Conservation (phyloP, 2,888 invertebrate species). For the Pycnomerus fuliginosus region DNA sequence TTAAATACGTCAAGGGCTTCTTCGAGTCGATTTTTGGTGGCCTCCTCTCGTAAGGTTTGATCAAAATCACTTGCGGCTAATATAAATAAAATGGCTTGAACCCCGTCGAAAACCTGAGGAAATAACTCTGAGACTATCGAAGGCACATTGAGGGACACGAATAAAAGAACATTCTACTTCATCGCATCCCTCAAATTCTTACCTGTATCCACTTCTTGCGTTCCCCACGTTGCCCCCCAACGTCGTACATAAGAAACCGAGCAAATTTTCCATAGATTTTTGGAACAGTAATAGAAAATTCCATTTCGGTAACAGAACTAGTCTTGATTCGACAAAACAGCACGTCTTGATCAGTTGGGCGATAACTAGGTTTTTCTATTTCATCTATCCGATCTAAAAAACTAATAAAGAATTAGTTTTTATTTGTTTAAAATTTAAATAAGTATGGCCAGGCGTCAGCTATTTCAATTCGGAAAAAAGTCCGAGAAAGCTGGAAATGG, state of each 20-base stretch:
- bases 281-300: conserved; percentile 70
- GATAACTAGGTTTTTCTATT: conserved; percentile 64
- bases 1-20: conserved; percentile 73
- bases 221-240: conserved; percentile 80
- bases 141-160: no score
- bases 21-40: conserved; percentile 65
- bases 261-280: conserved; percentile 69
- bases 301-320: conserved; percentile 72
- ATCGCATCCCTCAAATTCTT: not conserved
- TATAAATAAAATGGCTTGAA: conserved; percentile 77
- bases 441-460: no score
- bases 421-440: no score
- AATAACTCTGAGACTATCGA: no score
- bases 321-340: conserved; percentile 74
- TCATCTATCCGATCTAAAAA: conserved; percentile 71
- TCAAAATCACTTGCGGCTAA: conserved; percentile 82
- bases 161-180: not conserved
- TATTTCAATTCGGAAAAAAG: no score
- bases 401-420: conserved; percentile 53
- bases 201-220: conserved; percentile 74
- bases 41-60: conserved; percentile 71
- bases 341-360: conserved; percentile 76
- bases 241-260: conserved; percentile 80
- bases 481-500: no score
- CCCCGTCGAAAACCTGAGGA: conserved; percentile 77